Evolutionary conservation across 2,113 vertebrate genomes (phyloP), one percentile per base, ranked within the genome.

Genomic region (Datnioides undecimradiatus): DNA sequence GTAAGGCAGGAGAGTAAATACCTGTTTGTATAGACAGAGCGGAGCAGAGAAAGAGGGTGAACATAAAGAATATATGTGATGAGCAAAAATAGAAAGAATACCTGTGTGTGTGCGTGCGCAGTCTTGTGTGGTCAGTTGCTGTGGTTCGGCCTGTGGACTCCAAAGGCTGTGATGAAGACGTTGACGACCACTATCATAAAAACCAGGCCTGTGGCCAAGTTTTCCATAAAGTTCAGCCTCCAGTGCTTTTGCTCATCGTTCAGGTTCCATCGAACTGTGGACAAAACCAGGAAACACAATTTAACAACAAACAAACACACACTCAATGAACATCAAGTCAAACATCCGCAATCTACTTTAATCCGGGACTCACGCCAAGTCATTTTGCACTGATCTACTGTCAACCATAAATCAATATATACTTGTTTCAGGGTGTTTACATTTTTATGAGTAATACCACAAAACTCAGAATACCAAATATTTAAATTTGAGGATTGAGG

Each of bases 161-260:
- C 96, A 13, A 98, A 97, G 7, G 96, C 97, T 1, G 96, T 97
- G 88, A 98, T 97, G 86, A 99, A 97, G 88, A 99, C 83, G 68
- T 98, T 98, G 57, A 98, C 93, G 1, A 97, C 96, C 3, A 97
- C 95, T 1, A 98, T 97, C 86, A 97, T 91, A 88, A 98, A 98
- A 58, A 97, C 95, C 8, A 99, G 90, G 63, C 94, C 93, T 0
- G 96, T 98, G 85, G 95, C 91, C 68, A 97, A 45, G 89, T 96
- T 97, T 88, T 99, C 96, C 88, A 98, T 93, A 38, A 95, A 82
- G 88, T 98, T 94, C 90, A 98, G 93, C 68, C 91, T 95, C 83
- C 82, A 88, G 0, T 97, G 97, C 83, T 96, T 97, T 51, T 82
- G 94, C 1, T 95, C 94, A 82, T 99, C 97, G 79, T 98, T 98